Percentiles rank a stretch among this genome's conserved stretches.
Evolutionary conservation across 2,888 invertebrate species (phyloP).

Genomic region (Eubasilissa splendida): DNA sequence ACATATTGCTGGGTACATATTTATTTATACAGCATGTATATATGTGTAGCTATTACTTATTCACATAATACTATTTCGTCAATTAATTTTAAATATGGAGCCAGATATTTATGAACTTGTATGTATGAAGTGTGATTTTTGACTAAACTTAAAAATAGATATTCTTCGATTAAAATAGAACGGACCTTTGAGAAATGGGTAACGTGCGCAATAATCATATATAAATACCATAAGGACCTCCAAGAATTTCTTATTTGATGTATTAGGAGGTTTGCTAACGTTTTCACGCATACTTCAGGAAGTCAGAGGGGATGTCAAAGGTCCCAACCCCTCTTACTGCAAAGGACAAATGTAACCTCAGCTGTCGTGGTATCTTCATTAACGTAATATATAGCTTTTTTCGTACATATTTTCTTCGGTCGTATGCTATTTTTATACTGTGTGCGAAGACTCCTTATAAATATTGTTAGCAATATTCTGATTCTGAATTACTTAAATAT

Average conservation of each 20-base stretch:
- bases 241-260: constrained; percentile 27
- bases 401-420: background rate
- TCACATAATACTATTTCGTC: no score
- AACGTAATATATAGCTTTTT: constrained; percentile 48
- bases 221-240: background rate
- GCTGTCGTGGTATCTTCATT: constrained; percentile 49
- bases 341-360: constrained; percentile 16
- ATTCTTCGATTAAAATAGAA: background rate
- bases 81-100: no score
- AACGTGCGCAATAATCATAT: background rate
- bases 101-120: no score
- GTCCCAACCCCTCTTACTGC: constrained; percentile 38
- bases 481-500: no score
- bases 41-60: no score
- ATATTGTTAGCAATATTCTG: no score
- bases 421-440: background rate
- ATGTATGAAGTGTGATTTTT: no score
- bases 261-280: constrained; percentile 16
- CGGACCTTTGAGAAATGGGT: constrained; percentile 26
- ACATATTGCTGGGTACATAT: no score
- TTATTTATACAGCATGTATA: no score
- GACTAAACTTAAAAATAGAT: constrained; percentile 3
- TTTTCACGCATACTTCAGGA: constrained; percentile 45
- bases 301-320: constrained; percentile 38
- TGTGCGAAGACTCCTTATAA: no score